Base-by-base conservation (phyloP, 2,113 vertebrate species). In the Vulpes ferrilata region DNA sequence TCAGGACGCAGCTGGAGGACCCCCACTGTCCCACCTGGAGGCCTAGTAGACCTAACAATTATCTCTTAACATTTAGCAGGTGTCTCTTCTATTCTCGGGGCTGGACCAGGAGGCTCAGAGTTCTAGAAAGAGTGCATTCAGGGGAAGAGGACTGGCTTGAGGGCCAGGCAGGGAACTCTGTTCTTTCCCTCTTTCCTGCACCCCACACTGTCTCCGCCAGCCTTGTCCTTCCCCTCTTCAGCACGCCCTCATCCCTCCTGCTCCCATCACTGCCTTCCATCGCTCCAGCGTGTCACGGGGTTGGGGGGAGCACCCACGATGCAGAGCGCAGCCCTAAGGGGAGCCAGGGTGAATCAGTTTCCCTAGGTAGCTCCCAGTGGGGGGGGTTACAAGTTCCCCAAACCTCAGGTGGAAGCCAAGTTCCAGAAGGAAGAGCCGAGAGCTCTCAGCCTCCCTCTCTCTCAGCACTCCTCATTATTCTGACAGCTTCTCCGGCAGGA, bases 401-500 rank as follows among this genome's bases (percentile, higher is more conserved):
- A 53, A 23, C 71, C 23, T 25, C 17, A 32, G 32, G 65, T n/a
- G 57, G 48, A 69, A 91, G n/a, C 7, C 5, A 38, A 64, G 20
- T 65, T 74, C 95, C 23, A 17, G 59, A 57, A 84, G 69, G 57
- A 16, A 88, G 62, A 81, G 67, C 74, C 1, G 43, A 69, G 60
- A 59, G 48, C 60, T 51, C 35, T 20, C 62, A 22, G 25, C 15
- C 23, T 59, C 81, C 17, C 67, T 65, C 93, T 30, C 60, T 67
- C 60, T 35, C 81, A 85, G 64, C 59, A 69, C 43, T 89, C 71
- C 78, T 97, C 85, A 38, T 79, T 80, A 86, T 93, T 76, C 95
- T 90, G 83, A 95, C 95, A 97, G 87, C 51, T 93, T 88, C 90
- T 97, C 94, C 69, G 84, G 65, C 94, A 93, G 90, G 74, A 95